Evolutionary conservation across 2,888 invertebrate species (phyloP).

Genomic region (Orthosia cruda): DNA sequence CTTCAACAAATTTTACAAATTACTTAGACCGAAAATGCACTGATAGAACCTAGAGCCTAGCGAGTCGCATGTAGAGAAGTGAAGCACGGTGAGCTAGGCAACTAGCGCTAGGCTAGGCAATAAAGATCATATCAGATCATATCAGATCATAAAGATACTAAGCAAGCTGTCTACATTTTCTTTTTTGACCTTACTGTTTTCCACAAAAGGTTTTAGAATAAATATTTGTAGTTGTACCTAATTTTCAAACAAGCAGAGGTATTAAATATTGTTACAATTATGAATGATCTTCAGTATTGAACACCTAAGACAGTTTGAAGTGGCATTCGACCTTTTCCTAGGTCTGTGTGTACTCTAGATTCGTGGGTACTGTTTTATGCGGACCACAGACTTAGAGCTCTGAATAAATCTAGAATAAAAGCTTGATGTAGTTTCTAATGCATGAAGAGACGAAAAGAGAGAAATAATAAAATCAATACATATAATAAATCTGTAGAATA

Average conservation of each 20-base stretch:
- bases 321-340: conserved; percentile 22
- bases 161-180: no score
- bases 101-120: no score
- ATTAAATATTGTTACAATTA: conserved; percentile 8
- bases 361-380: not conserved
- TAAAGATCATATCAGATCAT: no score
- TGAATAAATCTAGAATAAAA: not conserved
- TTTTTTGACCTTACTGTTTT: not conserved
- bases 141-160: no score
- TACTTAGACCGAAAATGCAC: no score
- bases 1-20: no score
- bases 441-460: not conserved
- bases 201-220: not conserved
- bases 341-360: not conserved
- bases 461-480: no score
- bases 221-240: not conserved
- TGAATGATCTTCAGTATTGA: conserved; percentile 17
- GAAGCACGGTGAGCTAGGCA: no score
- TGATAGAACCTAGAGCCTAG: no score
- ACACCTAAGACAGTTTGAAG: conserved; percentile 29
- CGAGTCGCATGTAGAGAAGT: no score
- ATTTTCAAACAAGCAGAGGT: not conserved
- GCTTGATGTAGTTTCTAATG: conserved; percentile 6
- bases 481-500: no score
- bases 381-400: not conserved